Conservation (phyloP, 64 coral and sea anemone genomes). For the Pocillopora verrucosa region DNA sequence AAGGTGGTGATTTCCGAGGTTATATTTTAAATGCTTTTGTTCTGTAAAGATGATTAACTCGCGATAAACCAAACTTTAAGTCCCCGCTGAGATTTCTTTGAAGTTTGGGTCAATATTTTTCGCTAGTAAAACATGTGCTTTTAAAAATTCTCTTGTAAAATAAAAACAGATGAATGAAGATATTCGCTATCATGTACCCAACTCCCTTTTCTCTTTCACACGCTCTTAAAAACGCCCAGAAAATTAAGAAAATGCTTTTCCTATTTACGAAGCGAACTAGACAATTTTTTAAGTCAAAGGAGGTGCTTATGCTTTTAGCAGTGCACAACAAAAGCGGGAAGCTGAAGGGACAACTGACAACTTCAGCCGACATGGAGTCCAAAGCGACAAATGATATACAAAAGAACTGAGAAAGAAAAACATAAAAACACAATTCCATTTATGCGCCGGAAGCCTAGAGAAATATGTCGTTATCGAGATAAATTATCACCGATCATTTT, state of each 20-base stretch:
- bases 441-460: conserved; percentile 27
- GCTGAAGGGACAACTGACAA: conserved; percentile 40
- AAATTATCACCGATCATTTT: conserved; percentile 41
- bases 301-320: not conserved
- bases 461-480: conserved; percentile 31
- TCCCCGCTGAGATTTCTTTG: conserved; percentile 42
- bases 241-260: conserved; percentile 15
- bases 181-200: not conserved
- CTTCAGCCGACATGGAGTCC: conserved; percentile 25
- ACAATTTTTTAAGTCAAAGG: not conserved
- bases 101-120: conserved; percentile 31
- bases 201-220: not conserved
- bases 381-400: conserved; percentile 10
- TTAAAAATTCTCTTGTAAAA: conserved; percentile 49
- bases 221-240: not conserved
- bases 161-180: not conserved
- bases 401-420: conserved; percentile 7
- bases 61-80: conserved; percentile 28
- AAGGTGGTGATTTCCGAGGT: conserved; percentile 35
- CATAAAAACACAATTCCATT: conserved; percentile 51
- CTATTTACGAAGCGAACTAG: not conserved
- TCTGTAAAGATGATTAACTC: conserved; percentile 31
- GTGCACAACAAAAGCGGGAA: conserved; percentile 21
- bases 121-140: conserved; percentile 38
- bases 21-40: conserved; percentile 47